A percentile compares a stretch with the other conserved stretches of the same genome.
phyloP scores from a whole-genome alignment of 2,113 vertebrate species.

The Galbula dea region DNA sequence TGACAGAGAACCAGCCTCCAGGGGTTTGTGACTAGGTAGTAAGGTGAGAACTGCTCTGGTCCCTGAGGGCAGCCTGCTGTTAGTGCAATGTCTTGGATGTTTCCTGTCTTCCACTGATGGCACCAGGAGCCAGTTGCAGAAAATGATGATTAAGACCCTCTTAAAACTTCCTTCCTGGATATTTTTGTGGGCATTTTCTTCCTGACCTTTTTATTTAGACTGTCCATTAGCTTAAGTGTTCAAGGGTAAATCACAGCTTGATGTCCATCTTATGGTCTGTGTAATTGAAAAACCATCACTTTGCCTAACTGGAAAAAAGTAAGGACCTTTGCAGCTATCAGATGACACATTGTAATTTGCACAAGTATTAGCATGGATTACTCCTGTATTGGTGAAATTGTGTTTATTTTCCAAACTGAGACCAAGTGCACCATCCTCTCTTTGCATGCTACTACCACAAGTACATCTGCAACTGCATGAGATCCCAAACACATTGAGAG shows the following conservation, averaged over 20 bases:
- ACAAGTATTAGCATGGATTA: not conserved
- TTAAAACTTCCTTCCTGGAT: not conserved
- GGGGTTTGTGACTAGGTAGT: not conserved
- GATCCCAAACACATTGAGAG: not conserved
- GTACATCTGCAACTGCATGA: not conserved
- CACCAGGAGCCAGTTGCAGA: not conserved
- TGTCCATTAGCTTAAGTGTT: not conserved
- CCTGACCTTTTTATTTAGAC: not conserved
- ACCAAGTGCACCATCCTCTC: not conserved
- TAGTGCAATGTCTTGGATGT: not conserved
- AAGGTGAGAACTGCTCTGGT: not conserved
- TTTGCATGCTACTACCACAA: not conserved
- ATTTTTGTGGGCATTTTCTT: not conserved
- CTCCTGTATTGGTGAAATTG: not conserved
- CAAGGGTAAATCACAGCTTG: not conserved
- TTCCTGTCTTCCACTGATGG: not conserved
- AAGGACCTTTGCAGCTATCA: not conserved
- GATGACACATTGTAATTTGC: not conserved
- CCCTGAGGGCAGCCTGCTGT: accelerated
- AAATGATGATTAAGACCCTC: not conserved
- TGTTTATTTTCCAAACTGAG: not conserved
- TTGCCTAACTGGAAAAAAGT: not conserved
- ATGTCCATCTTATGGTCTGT: not conserved
- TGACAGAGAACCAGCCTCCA: not conserved
- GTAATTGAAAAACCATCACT: not conserved